phyloP scores from a whole-genome alignment of 2,797 vertebrate species.

The Molossus alvarezi region DNA sequence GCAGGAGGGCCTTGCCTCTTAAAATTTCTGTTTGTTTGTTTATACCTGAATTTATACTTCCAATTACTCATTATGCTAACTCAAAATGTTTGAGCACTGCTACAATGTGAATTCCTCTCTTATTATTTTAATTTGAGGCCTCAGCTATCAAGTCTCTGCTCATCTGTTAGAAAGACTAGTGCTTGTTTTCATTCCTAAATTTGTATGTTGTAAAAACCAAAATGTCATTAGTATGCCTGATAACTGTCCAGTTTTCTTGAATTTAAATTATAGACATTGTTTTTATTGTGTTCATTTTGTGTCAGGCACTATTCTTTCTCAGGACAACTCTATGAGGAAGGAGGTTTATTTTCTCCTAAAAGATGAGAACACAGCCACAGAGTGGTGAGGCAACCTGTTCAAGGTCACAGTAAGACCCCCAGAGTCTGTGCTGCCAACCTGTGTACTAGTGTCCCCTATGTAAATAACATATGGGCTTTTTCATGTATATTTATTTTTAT shows the following conservation, averaged over 20 bases:
- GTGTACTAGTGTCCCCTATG: background rate
- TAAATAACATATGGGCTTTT: background rate
- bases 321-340: slow-evolving; percentile 32
- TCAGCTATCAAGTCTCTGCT: background rate
- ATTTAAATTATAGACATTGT: background rate
- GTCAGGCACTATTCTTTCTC: background rate
- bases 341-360: background rate
- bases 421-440: background rate
- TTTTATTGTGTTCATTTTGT: background rate
- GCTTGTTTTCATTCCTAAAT: background rate
- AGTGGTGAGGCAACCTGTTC: background rate
- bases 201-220: slow-evolving; percentile 47
- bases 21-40: slow-evolving; percentile 30
- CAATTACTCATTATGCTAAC: background rate
- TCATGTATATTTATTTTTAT: background rate
- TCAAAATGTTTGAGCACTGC: slow-evolving; percentile 14
- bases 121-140: slow-evolving; percentile 36
- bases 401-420: background rate
- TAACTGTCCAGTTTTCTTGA: background rate
- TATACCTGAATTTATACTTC: slow-evolving; percentile 1
- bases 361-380: background rate
- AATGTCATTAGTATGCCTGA: background rate
- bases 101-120: background rate
- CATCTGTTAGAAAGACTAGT: background rate
- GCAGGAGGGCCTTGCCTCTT: background rate